Conservation (phyloP, 2,888 invertebrate genomes). For the Buathra laborator region DNA sequence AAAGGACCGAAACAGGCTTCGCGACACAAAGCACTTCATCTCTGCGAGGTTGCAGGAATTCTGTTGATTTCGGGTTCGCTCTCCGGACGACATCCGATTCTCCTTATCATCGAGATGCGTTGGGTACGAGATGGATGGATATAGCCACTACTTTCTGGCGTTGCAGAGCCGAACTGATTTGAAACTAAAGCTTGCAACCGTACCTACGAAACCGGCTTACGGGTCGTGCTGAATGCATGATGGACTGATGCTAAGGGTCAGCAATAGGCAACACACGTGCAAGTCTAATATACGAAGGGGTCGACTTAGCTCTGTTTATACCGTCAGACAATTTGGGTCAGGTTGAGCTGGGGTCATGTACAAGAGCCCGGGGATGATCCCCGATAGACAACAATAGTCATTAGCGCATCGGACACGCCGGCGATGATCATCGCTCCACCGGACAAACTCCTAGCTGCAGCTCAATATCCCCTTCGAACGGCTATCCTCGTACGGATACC, state of each 20-base stretch:
- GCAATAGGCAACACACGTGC: constrained; percentile 23
- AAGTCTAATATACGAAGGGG: constrained; percentile 35
- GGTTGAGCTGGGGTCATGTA: constrained; percentile 72
- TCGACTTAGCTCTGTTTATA: constrained; percentile 52
- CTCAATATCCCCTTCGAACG: constrained; percentile 39
- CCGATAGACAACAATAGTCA: constrained; percentile 82
- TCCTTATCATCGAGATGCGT: constrained; percentile 30
- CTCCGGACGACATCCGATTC: constrained; percentile 71
- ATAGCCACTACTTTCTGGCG: constrained; percentile 4
- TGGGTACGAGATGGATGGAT: constrained; percentile 62
- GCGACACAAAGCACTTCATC: neutral
- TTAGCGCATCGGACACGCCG: constrained; percentile 79
- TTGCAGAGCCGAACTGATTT: constrained; percentile 27
- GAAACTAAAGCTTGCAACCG: constrained; percentile 52
- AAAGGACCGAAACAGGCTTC: neutral
- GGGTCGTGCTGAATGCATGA: constrained; percentile 8
- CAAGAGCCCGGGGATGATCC: constrained; percentile 77
- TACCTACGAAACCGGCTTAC: constrained; percentile 19
- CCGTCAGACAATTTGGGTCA: constrained; percentile 80
- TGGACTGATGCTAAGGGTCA: constrained; percentile 15
- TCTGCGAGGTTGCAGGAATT: neutral
- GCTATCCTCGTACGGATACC: constrained; percentile 45
- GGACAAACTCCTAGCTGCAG: constrained; percentile 73
- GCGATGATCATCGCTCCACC: constrained; percentile 73
- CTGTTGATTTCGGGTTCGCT: neutral